Base-by-base conservation (phyloP, 2,888 invertebrate species). In the Bellardia pandia region DNA sequence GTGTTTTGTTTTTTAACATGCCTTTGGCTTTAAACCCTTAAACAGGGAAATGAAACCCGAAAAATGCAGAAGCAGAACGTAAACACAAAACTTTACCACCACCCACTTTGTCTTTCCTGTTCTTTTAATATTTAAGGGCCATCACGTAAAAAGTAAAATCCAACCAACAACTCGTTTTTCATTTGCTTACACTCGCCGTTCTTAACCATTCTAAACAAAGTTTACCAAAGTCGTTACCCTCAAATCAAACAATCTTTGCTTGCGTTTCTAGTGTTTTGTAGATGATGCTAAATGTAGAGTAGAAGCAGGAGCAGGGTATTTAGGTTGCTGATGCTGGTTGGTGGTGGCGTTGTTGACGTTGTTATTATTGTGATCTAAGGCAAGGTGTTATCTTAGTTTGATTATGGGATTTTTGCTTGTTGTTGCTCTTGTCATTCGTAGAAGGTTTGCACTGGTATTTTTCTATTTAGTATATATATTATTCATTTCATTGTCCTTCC, bases 81-180 rank as follows among this genome's bases (percentile, higher is more conserved):
- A 37, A 9, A 9, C n/a, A 42, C 23, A 77, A 77, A 78, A 74
- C 60, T 8, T 40, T 79, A 37, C 4, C 23, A 80, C 45, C 58
- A 80, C 45, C 58, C 9, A 48, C 69, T 62, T 68, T 82, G 82
- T 75, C 76, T 75, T 68, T 37, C 23, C 37, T n/a, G 14, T 71
- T 60, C 23, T 16, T 33, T 51, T 79, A 30, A 53, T 69, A 64
- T 84, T 78, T 56, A 66, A 23, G 42, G 42, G 37, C 37, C 37
- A 37, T 16, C 56, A 62, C 37, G 51, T 16, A 77, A 66, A 75
- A 51, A 58, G 66, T 51, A 77, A 81, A 76, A 51, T 33, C 45
- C 37, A 37, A 42, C 82, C 37, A 37, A 42, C 82, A 86, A 83
- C 78, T 79, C 78, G 75, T 86, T 86, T 83, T 56, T 83, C 71